Base-by-base conservation (phyloP, 1,140 invertebrate species). In the Pseudomyrmex sp. region DNA sequence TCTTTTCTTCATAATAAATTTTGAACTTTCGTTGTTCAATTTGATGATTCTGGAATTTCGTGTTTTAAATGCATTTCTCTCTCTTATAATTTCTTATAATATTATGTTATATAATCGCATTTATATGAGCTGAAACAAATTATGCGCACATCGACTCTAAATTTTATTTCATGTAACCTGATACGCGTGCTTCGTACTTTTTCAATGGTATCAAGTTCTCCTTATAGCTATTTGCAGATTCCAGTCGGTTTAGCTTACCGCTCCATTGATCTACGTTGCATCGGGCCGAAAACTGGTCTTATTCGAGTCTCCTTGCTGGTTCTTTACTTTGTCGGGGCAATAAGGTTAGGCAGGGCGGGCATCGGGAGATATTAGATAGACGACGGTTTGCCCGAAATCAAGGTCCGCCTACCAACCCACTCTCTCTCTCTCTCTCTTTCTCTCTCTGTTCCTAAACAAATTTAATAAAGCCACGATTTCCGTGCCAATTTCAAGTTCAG, bases 381-480 rank as follows among this genome's bases (percentile, higher is more conserved):
- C 90, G 90, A 91, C 86, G 91, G 90, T 74, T 90, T 62, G 46
- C 56, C 76, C 72, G 82, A 86, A 90, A 92, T 89, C 88, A 82
- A 87, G 91, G 84, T 82, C 84, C 88, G 88, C 59, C 83, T 87
- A n/a, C 18, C 65, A 48, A 35, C 35, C 35, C 35, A 35, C 35
- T 35, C 35, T 35, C 35, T 35, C 35, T 26, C 83, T 87, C 80
- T 75, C 88, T n/a, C 26, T 72, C 58, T 18, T 26, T 20, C 61
- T 73, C 77, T 62, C 82, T 72, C 85, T 83, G 85, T 89, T 85
- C 91, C 91, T 93, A 93, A 94, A 94, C 92, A 93, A 94, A 94
- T 93, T 93, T 93, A 93, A 94, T 94, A 94, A 94, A 92, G 90
- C 90, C 90, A 90, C 92, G 92, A 93, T 94, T 93, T 94, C 92